Percentiles rank a stretch among this genome's conserved stretches.
Conservation (phyloP, 2,797 vertebrate genomes). For the Podargus strigoides region DNA sequence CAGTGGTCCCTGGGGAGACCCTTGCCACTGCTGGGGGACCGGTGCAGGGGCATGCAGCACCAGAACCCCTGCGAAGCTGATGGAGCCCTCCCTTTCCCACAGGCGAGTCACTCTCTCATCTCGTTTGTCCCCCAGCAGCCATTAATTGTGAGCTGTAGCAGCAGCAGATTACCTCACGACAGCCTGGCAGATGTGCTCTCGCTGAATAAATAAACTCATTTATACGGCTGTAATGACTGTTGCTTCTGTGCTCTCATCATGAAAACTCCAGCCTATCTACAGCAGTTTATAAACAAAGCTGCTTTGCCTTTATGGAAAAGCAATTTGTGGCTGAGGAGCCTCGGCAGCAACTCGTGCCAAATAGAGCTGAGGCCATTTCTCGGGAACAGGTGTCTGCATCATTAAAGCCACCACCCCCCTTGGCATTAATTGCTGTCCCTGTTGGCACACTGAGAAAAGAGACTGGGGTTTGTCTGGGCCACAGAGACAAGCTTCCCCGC, state of each 20-base stretch:
- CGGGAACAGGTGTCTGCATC: constrained; percentile 75
- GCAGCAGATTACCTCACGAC: constrained; percentile 64
- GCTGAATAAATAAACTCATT: constrained; percentile 70
- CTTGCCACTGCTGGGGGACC: fast-evolving
- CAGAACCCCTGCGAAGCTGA: not conserved
- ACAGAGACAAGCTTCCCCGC: not conserved
- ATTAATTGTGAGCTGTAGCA: constrained; percentile 43
- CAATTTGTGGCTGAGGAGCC: constrained; percentile 67
- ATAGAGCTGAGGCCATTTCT: constrained; percentile 70
- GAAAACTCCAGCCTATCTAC: constrained; percentile 65
- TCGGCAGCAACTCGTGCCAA: constrained; percentile 47
- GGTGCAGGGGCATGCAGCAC: fast-evolving
- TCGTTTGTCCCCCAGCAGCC: constrained; percentile 28
- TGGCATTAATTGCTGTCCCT: constrained; percentile 69
- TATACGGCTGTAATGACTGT: constrained; percentile 60
- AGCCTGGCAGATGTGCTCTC: constrained; percentile 63
- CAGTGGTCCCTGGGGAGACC: fast-evolving
- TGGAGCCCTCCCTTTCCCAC: not conserved
- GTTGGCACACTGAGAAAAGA: constrained; percentile 66
- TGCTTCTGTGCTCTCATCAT: constrained; percentile 64
- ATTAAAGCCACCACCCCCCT: constrained; percentile 66
- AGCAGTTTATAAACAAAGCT: constrained; percentile 71
- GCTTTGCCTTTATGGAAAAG: constrained; percentile 69
- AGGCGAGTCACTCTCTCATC: not conserved
- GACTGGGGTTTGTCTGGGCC: constrained; percentile 28